phyloP scores from a whole-genome alignment of 2,113 vertebrate genomes.

The Hystrix brachyura region DNA sequence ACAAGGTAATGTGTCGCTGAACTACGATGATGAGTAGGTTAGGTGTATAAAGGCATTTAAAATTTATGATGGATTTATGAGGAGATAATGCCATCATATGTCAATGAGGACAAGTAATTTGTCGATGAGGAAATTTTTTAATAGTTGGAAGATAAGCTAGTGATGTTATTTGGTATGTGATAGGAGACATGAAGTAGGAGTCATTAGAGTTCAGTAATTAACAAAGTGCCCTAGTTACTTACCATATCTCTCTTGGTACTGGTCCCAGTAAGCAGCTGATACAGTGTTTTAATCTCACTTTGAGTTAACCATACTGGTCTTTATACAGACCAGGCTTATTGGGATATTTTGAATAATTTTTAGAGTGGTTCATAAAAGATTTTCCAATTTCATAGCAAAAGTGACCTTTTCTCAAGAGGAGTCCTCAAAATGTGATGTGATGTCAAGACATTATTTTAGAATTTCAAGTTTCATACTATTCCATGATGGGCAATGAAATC shows the following conservation, averaged over 20 bases:
- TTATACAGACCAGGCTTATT: background rate
- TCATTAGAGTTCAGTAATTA: background rate
- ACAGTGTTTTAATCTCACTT: conserved; percentile 16
- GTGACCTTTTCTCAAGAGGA: conserved; percentile 11
- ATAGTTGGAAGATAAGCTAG: background rate
- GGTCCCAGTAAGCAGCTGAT: background rate
- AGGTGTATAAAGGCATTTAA: background rate
- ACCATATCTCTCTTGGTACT: background rate
- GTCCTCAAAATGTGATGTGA: background rate
- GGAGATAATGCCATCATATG: background rate
- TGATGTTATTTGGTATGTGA: background rate
- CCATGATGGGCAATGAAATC: background rate
- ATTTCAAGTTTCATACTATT: background rate
- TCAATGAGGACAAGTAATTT: background rate
- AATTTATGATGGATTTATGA: background rate
- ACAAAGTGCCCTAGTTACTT: background rate
- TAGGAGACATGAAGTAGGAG: background rate
- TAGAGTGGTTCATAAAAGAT: background rate
- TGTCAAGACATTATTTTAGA: conserved; percentile 7
- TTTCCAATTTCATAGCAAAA: background rate
- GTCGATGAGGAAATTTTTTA: background rate
- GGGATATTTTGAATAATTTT: conserved; percentile 7
- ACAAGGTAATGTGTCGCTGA: background rate
- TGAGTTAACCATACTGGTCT: background rate
- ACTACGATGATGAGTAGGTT: background rate